Evolutionary conservation across 2,888 invertebrate species (phyloP).

Genomic region (Pterostichus madidus): DNA sequence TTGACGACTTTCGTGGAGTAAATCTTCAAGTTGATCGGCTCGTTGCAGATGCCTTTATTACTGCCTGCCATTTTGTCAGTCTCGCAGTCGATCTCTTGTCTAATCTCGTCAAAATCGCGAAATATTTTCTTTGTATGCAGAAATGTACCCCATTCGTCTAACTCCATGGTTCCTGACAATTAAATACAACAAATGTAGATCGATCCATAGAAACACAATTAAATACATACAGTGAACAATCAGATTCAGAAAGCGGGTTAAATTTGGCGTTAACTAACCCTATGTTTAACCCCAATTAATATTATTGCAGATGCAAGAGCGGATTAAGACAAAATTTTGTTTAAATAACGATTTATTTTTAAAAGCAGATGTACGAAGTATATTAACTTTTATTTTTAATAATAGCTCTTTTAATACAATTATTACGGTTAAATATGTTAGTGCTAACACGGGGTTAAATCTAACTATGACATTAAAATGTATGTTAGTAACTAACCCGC

Average conservation of each 20-base stretch:
- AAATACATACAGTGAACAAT: background rate
- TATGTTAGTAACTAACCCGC: constrained; percentile 26
- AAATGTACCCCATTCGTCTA: constrained; percentile 98
- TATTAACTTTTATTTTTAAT: too few relatives aligned
- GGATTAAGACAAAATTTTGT: background rate
- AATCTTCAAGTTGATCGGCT: constrained; percentile 97
- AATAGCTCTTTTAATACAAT: too few relatives aligned
- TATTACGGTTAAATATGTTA: too few relatives aligned
- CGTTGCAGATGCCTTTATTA: constrained; percentile 97
- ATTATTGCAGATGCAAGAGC: too few relatives aligned
- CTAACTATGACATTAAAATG: background rate
- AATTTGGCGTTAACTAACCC: too few relatives aligned
- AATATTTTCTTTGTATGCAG: constrained; percentile 94
- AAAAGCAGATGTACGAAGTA: too few relatives aligned
- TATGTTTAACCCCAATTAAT: too few relatives aligned
- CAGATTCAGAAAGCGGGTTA: constrained; percentile 32
- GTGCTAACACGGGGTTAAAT: background rate
- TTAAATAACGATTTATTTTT: too few relatives aligned
- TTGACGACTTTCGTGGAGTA: constrained; percentile 97
- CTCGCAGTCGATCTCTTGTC: constrained; percentile 95
- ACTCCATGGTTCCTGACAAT: constrained; percentile 86
- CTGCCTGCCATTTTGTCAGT: constrained; percentile 96
- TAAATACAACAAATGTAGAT: constrained; percentile 4
- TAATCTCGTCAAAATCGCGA: constrained; percentile 94
- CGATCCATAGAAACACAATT: background rate